Percentiles rank a stretch among this genome's conserved stretches.
Evolutionary conservation across 2,113 vertebrate genomes (phyloP).

Genomic region (Gadus chalcogrammus): DNA sequence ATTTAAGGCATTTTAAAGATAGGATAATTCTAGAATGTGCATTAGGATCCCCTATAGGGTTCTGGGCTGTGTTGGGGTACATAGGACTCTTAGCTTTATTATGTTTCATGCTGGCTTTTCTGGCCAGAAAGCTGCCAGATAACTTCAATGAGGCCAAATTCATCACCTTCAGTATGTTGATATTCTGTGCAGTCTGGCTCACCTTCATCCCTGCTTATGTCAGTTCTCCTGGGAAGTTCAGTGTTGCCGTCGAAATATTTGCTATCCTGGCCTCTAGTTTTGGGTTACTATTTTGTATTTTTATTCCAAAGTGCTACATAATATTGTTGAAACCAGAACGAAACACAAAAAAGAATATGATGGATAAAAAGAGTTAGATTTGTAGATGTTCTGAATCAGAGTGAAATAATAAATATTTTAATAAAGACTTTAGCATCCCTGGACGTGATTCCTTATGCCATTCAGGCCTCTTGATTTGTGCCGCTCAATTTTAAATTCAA

Average conservation of each 20-base stretch:
- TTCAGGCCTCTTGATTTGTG: too few species aligned
- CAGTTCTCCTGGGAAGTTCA: constrained; percentile 74
- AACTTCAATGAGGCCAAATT: constrained; percentile 75
- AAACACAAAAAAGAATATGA: constrained; percentile 69
- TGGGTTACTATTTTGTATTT: constrained; percentile 69
- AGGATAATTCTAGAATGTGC: constrained; percentile 66
- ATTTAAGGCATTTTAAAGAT: constrained; percentile 50
- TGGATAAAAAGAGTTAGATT: constrained; percentile 44
- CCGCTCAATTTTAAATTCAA: too few species aligned
- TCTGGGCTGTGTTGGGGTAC: constrained; percentile 69
- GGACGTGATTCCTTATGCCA: too few species aligned
- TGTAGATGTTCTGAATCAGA: too few species aligned
- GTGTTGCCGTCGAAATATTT: constrained; percentile 74
- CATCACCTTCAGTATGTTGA: constrained; percentile 77
- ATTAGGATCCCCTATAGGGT: constrained; percentile 61
- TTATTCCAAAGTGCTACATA: constrained; percentile 70
- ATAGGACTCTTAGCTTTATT: constrained; percentile 63
- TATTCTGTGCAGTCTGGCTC: constrained; percentile 75
- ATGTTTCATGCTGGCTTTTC: constrained; percentile 70
- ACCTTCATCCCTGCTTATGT: constrained; percentile 74
- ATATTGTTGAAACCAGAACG: constrained; percentile 67
- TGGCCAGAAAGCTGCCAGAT: constrained; percentile 70
- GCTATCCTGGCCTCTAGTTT: constrained; percentile 71
- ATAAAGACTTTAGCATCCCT: too few species aligned
- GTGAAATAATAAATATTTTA: too few species aligned